phyloP scores from a whole-genome alignment of 1,140 invertebrate genomes.

The Cyrtorhinus lividipennis region DNA sequence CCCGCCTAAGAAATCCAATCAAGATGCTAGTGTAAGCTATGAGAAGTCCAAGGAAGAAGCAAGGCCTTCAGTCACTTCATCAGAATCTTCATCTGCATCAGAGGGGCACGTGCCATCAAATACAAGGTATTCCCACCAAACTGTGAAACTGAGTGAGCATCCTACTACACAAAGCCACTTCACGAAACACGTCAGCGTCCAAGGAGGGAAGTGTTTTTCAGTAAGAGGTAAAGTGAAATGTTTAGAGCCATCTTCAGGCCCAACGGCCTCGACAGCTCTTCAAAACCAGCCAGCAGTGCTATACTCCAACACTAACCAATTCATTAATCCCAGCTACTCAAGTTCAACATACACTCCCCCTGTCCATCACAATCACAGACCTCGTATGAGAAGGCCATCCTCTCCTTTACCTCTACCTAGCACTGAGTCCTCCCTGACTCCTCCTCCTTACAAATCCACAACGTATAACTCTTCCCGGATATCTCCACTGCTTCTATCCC shows the following conservation, averaged over 20 bases:
- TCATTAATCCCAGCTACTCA: not conserved
- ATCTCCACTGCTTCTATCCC: not conserved
- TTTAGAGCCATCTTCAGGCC: not conserved
- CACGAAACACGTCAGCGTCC: not conserved
- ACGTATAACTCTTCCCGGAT: not conserved
- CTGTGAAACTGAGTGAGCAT: not conserved
- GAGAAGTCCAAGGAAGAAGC: not conserved
- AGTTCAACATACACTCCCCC: not conserved
- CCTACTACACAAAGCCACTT: not conserved
- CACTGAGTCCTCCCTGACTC: not conserved
- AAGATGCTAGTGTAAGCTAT: conserved; percentile 12
- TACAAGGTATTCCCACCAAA: not conserved
- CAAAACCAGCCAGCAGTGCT: no score
- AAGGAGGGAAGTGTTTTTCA: not conserved
- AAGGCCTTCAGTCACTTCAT: not conserved
- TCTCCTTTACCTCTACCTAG: not conserved
- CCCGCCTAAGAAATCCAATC: conserved; percentile 19
- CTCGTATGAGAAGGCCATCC: not conserved
- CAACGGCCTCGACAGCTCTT: no score
- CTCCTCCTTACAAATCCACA: not conserved
- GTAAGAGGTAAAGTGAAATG: not conserved
- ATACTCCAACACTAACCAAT: no score
- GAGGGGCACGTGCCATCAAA: not conserved
- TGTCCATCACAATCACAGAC: not conserved
- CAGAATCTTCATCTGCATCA: not conserved